A percentile compares a stretch with the other conserved stretches of the same genome.
Conservation (phyloP, 2,113 vertebrate species). For the Mus pahari region DNA sequence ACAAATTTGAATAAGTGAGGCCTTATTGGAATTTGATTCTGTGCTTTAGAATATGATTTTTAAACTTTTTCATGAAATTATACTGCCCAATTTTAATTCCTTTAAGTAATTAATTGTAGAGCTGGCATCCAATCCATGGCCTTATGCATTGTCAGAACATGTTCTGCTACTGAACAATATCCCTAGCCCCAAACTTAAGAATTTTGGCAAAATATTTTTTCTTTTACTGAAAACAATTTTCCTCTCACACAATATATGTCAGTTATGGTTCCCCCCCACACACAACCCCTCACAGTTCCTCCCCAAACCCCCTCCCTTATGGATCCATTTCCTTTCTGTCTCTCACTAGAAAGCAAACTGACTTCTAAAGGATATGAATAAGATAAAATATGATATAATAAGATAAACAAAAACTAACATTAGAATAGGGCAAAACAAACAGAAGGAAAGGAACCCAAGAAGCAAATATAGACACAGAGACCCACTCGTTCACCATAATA, state of each 20-base stretch:
- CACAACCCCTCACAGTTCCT: background rate
- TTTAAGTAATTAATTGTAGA: background rate
- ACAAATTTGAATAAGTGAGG: background rate
- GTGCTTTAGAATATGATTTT: background rate
- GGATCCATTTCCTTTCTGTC: background rate
- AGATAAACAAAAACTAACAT: background rate
- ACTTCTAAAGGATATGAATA: background rate
- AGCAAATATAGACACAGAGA: background rate
- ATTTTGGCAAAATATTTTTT: background rate
- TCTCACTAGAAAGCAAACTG: background rate
- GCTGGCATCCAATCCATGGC: background rate
- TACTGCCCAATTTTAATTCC: background rate
- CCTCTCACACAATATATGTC: background rate
- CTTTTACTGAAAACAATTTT: background rate
- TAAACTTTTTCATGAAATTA: background rate
- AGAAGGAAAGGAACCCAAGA: background rate
- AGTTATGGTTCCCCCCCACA: background rate
- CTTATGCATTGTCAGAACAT: too few species aligned
- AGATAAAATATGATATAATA: background rate
- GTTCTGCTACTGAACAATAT: background rate
- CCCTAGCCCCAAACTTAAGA: background rate
- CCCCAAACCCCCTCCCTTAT: background rate
- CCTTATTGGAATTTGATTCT: background rate
- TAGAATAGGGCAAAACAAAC: background rate
- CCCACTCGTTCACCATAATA: background rate